Percentiles rank a stretch among this genome's conserved stretches.
These are phyloP conservation scores for Lissocephala sabroskyi DNA, from an alignment of 2,888 invertebrate genomes.

Conservation along the genomic window DNA sequence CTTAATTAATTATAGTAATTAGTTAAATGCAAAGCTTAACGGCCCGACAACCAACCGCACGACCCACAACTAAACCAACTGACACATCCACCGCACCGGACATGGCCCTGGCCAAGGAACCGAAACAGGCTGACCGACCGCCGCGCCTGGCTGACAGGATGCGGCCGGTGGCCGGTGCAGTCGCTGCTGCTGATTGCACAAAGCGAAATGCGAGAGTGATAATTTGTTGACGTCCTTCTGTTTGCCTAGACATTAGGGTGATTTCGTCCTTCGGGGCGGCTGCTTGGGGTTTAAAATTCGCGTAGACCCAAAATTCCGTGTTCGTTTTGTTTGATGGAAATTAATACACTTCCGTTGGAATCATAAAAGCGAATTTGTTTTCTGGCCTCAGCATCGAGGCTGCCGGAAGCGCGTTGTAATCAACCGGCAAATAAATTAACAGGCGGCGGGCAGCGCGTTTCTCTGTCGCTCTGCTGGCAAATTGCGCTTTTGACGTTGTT, in stretches of 20 bases:
- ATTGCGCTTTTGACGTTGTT: no score
- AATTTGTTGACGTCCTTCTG: conserved; percentile 29
- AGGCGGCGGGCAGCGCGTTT: no score
- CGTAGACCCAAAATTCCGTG: no score
- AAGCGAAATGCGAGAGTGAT: conserved; percentile 44
- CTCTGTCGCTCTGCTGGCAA: no score
- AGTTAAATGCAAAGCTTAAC: conserved; percentile 12
- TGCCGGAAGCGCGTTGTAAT: conserved; percentile 56
- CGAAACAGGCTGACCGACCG: no score
- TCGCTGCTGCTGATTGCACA: conserved; percentile 19
- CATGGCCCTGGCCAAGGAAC: no score
- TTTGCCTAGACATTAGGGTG: not conserved
- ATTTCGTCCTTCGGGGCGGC: not conserved
- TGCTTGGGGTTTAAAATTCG: not conserved
- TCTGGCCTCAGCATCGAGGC: conserved; percentile 41
- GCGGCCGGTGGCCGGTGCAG: no score
- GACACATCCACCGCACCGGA: not conserved
- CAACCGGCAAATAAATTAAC: conserved; percentile 63
- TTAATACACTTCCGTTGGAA: conserved; percentile 55
- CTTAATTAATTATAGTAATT: conserved; percentile 13
- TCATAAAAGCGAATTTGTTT: conserved; percentile 10
- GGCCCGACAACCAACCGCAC: not conserved
- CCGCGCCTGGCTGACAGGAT: no score
- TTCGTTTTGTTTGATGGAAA: conserved; percentile 29
- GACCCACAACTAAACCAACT: not conserved